These are phyloP conservation scores for Lasioglossum albipes DNA, from an alignment of 1,140 invertebrate genomes.

Conservation along the genomic window DNA sequence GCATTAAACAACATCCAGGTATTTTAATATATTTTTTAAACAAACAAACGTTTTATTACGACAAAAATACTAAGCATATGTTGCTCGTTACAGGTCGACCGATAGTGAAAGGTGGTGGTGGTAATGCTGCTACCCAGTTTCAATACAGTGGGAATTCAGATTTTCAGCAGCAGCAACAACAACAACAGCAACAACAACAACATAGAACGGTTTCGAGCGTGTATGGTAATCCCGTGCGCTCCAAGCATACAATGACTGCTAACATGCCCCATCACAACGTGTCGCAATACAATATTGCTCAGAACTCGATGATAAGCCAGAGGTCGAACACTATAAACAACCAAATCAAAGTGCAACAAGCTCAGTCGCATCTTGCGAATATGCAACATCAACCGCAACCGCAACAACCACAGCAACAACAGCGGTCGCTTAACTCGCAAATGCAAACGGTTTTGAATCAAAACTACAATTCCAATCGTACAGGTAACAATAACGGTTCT, in stretches of 20 bases:
- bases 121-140: constrained; percentile 61
- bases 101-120: constrained; percentile 80
- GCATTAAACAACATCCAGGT: constrained; percentile 77
- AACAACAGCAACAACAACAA: constrained; percentile 69
- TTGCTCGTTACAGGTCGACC: constrained; percentile 77
- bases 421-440: constrained; percentile 68
- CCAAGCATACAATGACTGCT: constrained; percentile 73
- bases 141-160: constrained; percentile 70
- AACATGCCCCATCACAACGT: constrained; percentile 73
- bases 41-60: too few species aligned
- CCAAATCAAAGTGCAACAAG: constrained; percentile 74
- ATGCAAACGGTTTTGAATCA: constrained; percentile 77
- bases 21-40: constrained; percentile 21
- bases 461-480: constrained; percentile 74
- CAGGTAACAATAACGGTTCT: constrained; percentile 64
- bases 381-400: constrained; percentile 72
- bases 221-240: constrained; percentile 71
- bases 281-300: constrained; percentile 71
- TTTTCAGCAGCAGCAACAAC: constrained; percentile 70
- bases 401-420: constrained; percentile 67
- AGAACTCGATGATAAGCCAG: constrained; percentile 73
- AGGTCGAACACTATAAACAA: constrained; percentile 75
- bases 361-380: constrained; percentile 73
- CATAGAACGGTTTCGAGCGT: constrained; percentile 74
- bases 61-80: neutral